Percentiles rank a stretch among this genome's conserved stretches.
Evolutionary conservation across 2,113 vertebrate genomes (phyloP).

Genomic region (Trinectes maculatus): DNA sequence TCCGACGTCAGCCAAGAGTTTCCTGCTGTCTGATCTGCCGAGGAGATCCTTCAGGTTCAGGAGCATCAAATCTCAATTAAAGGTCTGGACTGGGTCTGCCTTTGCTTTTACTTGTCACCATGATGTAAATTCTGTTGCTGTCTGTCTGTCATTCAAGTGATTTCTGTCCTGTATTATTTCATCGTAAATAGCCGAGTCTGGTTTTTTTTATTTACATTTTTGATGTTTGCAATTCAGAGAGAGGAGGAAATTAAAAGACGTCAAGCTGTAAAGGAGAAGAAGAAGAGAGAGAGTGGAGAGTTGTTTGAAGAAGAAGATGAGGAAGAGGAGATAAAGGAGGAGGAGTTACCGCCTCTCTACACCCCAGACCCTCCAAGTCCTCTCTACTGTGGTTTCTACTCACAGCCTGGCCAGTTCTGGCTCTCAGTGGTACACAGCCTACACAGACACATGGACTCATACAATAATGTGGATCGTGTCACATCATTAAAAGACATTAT

Average conservation of each 20-base stretch:
- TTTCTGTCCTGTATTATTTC: not conserved
- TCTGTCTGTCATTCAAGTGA: not conserved
- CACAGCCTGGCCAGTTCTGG: slow-evolving; percentile 90
- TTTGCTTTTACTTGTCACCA: not conserved
- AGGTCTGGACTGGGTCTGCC: slow-evolving; percentile 75
- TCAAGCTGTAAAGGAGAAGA: slow-evolving; percentile 73
- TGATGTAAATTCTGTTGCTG: not conserved
- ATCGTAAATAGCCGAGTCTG: not conserved
- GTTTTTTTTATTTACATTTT: not conserved
- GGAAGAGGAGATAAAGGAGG: slow-evolving; percentile 73
- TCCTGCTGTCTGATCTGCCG: slow-evolving; percentile 80
- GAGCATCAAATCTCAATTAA: slow-evolving; percentile 90
- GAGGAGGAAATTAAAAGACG: slow-evolving; percentile 80
- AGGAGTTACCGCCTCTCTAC: slow-evolving; percentile 82
- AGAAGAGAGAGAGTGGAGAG: slow-evolving; percentile 55
- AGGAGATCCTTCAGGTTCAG: slow-evolving; percentile 86
- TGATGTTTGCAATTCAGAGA: slow-evolving; percentile 79
- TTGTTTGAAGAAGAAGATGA: slow-evolving; percentile 52
- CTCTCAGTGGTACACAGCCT: slow-evolving; percentile 87
- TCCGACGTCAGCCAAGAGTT: slow-evolving; percentile 72
- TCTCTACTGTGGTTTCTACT: slow-evolving; percentile 92
- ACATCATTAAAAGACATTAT: no score
- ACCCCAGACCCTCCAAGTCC: slow-evolving; percentile 86
- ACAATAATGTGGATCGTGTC: no score
- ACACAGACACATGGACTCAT: slow-evolving; percentile 16